Conservation (phyloP, 2,888 invertebrate species). For the Chaetogeoica ovagalla region DNA sequence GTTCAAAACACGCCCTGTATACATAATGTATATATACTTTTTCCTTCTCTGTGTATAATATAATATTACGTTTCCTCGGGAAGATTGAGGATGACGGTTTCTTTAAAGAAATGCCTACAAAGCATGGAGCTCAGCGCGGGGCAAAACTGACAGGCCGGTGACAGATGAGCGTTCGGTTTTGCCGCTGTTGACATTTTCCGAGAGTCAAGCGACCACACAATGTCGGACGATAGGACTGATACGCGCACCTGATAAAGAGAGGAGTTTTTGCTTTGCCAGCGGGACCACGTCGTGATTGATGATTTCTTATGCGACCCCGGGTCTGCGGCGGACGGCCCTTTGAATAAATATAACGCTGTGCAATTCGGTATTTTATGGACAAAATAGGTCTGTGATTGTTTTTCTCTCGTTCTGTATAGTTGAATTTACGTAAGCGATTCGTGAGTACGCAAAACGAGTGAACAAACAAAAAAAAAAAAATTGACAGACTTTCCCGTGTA, state of each 20-base stretch:
- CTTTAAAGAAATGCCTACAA: neutral
- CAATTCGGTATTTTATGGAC: too few relatives aligned
- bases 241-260: constrained; percentile 32
- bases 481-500: too few relatives aligned
- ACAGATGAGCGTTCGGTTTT: constrained; percentile 41
- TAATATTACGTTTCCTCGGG: neutral
- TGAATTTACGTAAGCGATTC: too few relatives aligned
- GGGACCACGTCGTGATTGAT: constrained; percentile 14
- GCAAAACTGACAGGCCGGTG: constrained; percentile 19
- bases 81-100: constrained; percentile 1
- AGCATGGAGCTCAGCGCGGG: neutral
- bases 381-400: too few relatives aligned
- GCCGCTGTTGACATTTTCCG: constrained; percentile 23
- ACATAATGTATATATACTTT: too few relatives aligned
- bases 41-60: too few relatives aligned
- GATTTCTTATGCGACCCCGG: neutral
- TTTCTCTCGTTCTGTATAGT: too few relatives aligned
- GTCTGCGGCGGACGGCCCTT: too few relatives aligned
- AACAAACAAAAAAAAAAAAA: too few relatives aligned
- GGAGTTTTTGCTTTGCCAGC: constrained; percentile 10
- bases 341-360: too few relatives aligned
- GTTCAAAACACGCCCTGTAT: too few relatives aligned
- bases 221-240: neutral
- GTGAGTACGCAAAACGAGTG: too few relatives aligned
- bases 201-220: neutral